Conservation (phyloP, 2,113 vertebrate species). For the Podiceps cristatus region DNA sequence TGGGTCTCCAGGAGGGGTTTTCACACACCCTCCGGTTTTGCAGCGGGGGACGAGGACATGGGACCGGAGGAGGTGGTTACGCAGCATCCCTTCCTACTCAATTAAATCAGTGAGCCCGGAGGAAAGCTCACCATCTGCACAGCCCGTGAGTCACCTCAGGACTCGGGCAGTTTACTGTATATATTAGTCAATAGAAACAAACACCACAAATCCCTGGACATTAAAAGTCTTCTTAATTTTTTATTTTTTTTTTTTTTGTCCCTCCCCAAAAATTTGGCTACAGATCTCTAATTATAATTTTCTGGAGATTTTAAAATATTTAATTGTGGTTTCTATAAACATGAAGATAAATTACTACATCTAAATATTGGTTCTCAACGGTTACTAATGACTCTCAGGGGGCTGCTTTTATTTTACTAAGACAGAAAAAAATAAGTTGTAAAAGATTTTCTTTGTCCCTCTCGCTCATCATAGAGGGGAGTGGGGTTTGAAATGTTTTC, state of each 20-base stretch:
- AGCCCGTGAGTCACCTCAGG: conserved; percentile 59
- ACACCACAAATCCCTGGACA: conserved; percentile 29
- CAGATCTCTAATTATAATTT: not conserved
- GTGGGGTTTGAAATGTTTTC: not conserved
- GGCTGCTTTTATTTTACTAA: conserved; percentile 34
- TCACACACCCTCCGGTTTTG: conserved; percentile 57
- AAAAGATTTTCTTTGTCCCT: conserved; percentile 24
- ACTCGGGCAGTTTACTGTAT: conserved; percentile 23
- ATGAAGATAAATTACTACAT: conserved; percentile 8
- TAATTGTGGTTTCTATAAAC: conserved; percentile 45
- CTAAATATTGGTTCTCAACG: conserved; percentile 21
- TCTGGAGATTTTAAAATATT: not conserved
- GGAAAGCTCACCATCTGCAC: conserved; percentile 65
- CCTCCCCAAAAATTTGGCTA: not conserved
- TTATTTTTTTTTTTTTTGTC: not conserved
- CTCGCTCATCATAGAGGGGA: not conserved
- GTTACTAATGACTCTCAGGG: conserved; percentile 26
- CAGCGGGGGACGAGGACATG: not conserved
- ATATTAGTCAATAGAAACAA: conserved; percentile 58
- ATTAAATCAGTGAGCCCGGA: not conserved
- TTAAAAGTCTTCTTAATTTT: not conserved
- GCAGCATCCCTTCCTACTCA: conserved; percentile 21
- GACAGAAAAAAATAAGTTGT: not conserved
- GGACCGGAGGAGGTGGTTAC: not conserved
- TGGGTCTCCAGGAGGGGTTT: conserved; percentile 63